Base-by-base conservation (phyloP, 2,113 vertebrate genomes). In the Austrofundulus limnaeus region DNA sequence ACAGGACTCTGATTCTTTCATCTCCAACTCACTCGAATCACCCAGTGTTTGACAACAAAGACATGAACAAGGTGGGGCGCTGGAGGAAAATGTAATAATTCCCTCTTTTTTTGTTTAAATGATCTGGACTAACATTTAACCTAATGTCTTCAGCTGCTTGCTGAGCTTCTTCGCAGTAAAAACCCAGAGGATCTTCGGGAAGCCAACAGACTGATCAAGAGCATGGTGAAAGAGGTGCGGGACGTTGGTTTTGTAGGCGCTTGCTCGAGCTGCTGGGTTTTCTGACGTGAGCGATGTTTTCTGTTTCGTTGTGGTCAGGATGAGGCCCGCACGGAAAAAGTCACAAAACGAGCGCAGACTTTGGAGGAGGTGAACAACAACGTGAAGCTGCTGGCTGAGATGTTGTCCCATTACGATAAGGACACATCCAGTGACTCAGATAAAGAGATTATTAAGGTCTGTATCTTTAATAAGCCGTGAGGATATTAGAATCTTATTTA, bases 221-320 rank as follows among this genome's bases (percentile, higher is more conserved):
- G 95, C 85, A 99, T 99, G 97, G 97, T 99, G 82, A 99, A 99
- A 86, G 97, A 99, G 94, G 97, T 98, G 84, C 92, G 93, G 61
- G 12, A 2, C 34, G 20, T 51, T 75, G 97, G 96, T 24, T 5
- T 7, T 10, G n/a, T 53, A 28, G 3, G 5, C 23, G 42, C 34
- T 28, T 34, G 14, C 31, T 19, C 38, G 23, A 41, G 38, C 21
- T 2, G 5, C 25, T 34, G 2, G 28, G 25, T 43, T 50, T 34
- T 58, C 46, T 66, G 42, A 23, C 14, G 10, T 11, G 15, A 21
- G 12, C 7, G 19, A 24, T 34, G 31, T 34, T 13, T 45, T 17
- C 24, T 34, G 31, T 34, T 13, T 45, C 15, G 14, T 49, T 49
- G 37, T n/a, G 57, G n/a, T 63, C 80, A 99, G 97, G 97, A 99